Percentiles rank a stretch among this genome's conserved stretches.
phyloP scores from a whole-genome alignment of 2,888 invertebrate species.

The Himalopsyche tibetana region DNA sequence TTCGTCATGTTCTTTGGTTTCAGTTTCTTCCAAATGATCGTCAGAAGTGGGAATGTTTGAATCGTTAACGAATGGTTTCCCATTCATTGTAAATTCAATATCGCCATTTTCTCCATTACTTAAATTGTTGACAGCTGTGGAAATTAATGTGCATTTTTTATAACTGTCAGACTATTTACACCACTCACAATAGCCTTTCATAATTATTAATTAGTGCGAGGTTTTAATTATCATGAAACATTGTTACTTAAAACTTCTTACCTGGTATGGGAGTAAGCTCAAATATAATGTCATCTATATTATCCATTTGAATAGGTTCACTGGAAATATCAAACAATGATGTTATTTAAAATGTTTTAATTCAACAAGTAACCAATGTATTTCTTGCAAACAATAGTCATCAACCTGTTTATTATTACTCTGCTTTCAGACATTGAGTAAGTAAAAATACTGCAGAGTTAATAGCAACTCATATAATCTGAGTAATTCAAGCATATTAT shows the following conservation, averaged over 20 bases:
- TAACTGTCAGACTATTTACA: conserved; percentile 31
- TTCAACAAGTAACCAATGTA: no score
- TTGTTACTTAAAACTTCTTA: conserved; percentile 4
- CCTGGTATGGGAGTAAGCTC: conserved; percentile 5
- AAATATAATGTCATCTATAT: neutral
- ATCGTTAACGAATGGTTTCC: conserved; percentile 48
- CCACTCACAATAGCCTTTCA: conserved; percentile 13
- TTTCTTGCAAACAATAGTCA: no score
- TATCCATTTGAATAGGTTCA: neutral
- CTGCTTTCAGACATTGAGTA: no score
- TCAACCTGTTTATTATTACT: no score
- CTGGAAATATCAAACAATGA: neutral
- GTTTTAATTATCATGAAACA: neutral
- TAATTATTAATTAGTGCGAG: neutral
- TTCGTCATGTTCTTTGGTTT: conserved; percentile 41
- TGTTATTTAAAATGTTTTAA: no score
- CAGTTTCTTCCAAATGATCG: neutral
- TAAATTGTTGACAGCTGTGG: conserved; percentile 1
- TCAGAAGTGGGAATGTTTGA: neutral
- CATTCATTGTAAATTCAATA: conserved; percentile 53
- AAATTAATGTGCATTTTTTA: conserved; percentile 38
- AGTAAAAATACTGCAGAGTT: no score
- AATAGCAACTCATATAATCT: no score
- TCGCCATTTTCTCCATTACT: conserved; percentile 48
- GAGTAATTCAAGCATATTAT: no score